These are phyloP conservation scores for Anomalospiza imberbis DNA, from an alignment of 2,797 vertebrate species.

Conservation along the genomic window DNA sequence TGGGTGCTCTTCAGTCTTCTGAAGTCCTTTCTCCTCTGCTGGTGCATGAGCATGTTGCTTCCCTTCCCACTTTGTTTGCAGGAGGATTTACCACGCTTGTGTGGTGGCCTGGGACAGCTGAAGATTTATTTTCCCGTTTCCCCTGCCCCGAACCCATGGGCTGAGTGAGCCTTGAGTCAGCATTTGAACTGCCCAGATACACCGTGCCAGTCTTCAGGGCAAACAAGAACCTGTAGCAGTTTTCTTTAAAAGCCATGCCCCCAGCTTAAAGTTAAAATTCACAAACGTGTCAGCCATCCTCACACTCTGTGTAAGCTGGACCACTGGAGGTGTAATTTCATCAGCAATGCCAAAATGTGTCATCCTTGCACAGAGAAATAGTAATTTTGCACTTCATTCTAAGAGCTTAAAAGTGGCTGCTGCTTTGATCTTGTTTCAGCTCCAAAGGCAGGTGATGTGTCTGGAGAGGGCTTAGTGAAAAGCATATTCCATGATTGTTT, in stretches of 20 bases:
- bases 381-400: neutral
- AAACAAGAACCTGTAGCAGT: neutral
- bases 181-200: neutral
- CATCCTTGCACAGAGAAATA: neutral
- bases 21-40: neutral
- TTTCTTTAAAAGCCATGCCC: neutral
- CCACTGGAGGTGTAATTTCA: neutral
- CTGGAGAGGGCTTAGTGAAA: neutral
- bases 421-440: neutral
- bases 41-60: accelerated
- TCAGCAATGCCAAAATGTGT: neutral
- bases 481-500: neutral
- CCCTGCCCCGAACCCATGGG: neutral
- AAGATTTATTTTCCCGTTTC: neutral
- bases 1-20: neutral
- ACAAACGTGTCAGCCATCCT: neutral
- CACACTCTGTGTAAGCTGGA: neutral
- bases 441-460: neutral
- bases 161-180: neutral
- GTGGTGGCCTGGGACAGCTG: neutral
- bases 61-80: neutral
- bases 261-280: neutral
- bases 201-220: neutral
- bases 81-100: neutral
- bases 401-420: accelerated